phyloP scores from a whole-genome alignment of 2,797 vertebrate species.

The Bothrops alternatus region DNA sequence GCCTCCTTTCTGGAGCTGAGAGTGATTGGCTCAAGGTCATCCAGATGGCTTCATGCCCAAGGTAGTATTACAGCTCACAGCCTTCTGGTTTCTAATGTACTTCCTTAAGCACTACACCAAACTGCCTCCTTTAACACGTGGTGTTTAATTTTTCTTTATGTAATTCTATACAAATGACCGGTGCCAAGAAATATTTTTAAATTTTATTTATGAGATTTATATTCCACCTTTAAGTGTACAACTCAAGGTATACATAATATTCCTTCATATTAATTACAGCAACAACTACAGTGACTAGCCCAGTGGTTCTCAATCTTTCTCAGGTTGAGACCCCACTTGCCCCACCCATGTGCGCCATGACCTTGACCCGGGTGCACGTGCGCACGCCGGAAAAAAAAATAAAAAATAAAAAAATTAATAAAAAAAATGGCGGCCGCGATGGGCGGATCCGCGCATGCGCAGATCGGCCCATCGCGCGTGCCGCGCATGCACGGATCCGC shows the following conservation, averaged over 20 bases:
- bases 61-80: background rate
- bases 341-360: too few relatives aligned
- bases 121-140: background rate
- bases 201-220: background rate
- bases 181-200: background rate
- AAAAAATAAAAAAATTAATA: too few relatives aligned
- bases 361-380: too few relatives aligned
- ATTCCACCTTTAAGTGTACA: background rate
- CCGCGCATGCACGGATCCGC: too few relatives aligned
- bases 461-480: too few relatives aligned
- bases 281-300: background rate
- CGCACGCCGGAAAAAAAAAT: too few relatives aligned
- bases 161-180: background rate
- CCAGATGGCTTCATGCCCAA: background rate
- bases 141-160: background rate
- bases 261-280: background rate
- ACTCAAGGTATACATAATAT: background rate
- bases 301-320: too few relatives aligned
- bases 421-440: too few relatives aligned
- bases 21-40: background rate
- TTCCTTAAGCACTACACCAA: background rate
- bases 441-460: too few relatives aligned
- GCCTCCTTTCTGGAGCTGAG: background rate
- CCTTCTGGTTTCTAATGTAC: background rate
- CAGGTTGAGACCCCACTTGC: too few relatives aligned